Base-by-base conservation (phyloP, 2,888 invertebrate genomes). In the Diarsia mendica region DNA sequence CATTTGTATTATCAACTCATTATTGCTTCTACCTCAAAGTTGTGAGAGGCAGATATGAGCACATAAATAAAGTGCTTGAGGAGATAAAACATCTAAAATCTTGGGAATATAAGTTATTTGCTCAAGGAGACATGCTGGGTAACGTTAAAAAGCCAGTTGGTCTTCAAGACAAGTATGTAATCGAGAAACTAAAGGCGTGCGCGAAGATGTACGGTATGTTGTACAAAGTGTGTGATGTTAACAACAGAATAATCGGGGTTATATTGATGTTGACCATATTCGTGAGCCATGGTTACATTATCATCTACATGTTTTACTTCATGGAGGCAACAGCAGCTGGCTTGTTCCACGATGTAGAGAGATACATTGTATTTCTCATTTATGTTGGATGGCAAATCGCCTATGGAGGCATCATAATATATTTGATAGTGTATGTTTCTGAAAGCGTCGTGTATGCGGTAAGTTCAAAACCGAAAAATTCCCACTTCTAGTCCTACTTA, bases 281-380 rank as follows among this genome's bases (percentile, higher is more conserved):
- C 0, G 60, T 91, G 18, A 90, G 88, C 61, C 80, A 93, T 0
- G 79, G 89, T 18, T 87, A 89, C 20, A 89, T 93, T 13, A 88
- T 93, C 46, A 76, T 95, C 61, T 92, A 94, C 73, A 86, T 93
- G 77, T 95, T 94, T 82, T 95, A 95, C 80, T 93, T 95, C 55
- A 94, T 95, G 95, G 95, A 95, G 80, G 95, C 94, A 8, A 94
- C 94, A 0, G 94, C 94, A 1, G 89, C 91, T 0, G 93, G 94
- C 0, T 85, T 95, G 68, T 94, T 93, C 51, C 91, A 92, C 13
- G 92, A 95, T 67, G 64, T 90, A 15, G 82, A 86, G 8, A 90
- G 87, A 82, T 95, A 93, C 70, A 72, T 91, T 0, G 84, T 91
- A 49, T 94, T 95, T 65, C 70, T 93, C 28, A 83, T 93, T 61